Evolutionary conservation across 2,888 invertebrate genomes (phyloP).

Genomic region (Metopia argyrocephala): DNA sequence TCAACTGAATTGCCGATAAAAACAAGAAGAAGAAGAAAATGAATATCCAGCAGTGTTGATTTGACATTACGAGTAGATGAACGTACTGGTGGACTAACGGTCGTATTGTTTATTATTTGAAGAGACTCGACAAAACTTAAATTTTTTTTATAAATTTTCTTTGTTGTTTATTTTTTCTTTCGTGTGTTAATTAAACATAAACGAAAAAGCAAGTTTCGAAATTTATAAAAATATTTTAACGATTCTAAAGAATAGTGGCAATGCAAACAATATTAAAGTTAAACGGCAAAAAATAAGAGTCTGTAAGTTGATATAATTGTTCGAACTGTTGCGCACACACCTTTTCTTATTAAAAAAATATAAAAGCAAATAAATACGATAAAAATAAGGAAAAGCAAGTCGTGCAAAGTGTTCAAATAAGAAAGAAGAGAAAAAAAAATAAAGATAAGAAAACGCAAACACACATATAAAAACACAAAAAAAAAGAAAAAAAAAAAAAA

Average conservation of each 20-base stretch:
- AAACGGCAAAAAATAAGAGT: background rate
- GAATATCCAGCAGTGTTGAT: constrained; percentile 52
- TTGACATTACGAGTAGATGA: constrained; percentile 53
- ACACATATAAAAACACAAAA: background rate
- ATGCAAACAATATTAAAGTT: background rate
- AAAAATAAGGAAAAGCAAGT: constrained; percentile 40
- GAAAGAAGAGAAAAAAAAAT: constrained; percentile 16
- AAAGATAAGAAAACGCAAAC: constrained; percentile 39
- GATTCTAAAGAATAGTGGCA: background rate
- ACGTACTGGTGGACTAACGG: constrained; percentile 49
- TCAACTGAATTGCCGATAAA: background rate
- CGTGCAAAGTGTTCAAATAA: constrained; percentile 37
- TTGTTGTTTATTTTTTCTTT: constrained; percentile 16
- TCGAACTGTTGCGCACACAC: constrained; percentile 66
- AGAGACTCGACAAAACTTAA: constrained; percentile 38
- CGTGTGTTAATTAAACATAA: constrained; percentile 23
- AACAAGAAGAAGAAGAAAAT: constrained; percentile 48
- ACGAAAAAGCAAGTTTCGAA: background rate
- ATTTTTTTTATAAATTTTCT: constrained; percentile 25
- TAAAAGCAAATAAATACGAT: constrained; percentile 38
- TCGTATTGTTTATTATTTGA: constrained; percentile 17
- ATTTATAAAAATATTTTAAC: background rate
- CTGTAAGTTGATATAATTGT: constrained; percentile 36
- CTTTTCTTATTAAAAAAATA: constrained; percentile 45
- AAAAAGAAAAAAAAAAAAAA: too few species aligned